Percentiles rank a stretch among this genome's conserved stretches.
Evolutionary conservation across 2,797 vertebrate species (phyloP).

Genomic region (Propithecus perrieri): DNA sequence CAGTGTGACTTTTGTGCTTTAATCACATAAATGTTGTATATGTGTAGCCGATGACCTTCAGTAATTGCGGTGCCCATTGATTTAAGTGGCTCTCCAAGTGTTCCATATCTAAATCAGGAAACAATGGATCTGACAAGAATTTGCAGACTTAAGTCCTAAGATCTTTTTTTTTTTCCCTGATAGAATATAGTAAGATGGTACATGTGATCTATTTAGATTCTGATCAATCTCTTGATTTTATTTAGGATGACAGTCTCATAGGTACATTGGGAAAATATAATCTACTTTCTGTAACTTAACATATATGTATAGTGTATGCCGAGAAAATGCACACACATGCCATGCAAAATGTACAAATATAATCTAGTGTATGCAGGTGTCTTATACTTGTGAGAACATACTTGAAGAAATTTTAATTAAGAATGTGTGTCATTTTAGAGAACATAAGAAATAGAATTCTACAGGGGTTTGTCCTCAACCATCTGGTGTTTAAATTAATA

Average conservation of each 20-base stretch:
- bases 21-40: neutral
- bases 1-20: neutral
- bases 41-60: neutral
- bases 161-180: neutral
- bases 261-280: neutral
- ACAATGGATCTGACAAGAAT: neutral
- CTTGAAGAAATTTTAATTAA: conserved; percentile 58
- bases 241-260: neutral
- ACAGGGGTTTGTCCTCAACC: neutral
- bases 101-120: neutral
- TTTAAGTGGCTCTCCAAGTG: neutral
- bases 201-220: neutral
- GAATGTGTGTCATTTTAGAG: neutral
- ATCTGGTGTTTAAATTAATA: conserved; percentile 36
- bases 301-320: neutral
- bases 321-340: neutral
- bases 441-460: neutral
- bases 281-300: neutral
- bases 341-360: neutral
- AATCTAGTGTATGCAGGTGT: neutral
- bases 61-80: neutral
- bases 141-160: neutral
- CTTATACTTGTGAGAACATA: neutral
- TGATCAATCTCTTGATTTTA: neutral
- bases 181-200: neutral